A percentile compares a stretch with the other conserved stretches of the same genome.
These are phyloP conservation scores for Cyanoramphus novaezelandiae DNA, from an alignment of 2,113 vertebrate genomes.

Conservation along the genomic window DNA sequence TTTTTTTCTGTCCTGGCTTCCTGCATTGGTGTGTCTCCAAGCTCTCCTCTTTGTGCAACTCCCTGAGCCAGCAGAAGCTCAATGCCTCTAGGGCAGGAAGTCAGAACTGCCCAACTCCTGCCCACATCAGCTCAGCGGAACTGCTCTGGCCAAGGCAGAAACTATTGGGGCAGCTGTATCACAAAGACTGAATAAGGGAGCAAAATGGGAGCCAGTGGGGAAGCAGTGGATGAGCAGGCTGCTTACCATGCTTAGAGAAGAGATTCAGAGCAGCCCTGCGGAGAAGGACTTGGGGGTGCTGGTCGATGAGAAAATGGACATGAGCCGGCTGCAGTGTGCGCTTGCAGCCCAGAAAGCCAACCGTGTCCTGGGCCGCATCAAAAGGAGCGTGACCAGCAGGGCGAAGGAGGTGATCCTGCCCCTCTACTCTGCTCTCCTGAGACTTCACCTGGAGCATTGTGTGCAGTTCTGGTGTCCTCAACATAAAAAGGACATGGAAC, in stretches of 20 bases:
- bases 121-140: neutral
- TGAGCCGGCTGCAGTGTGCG: too few species aligned
- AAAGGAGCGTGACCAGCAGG: too few species aligned
- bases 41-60: neutral
- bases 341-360: too few species aligned
- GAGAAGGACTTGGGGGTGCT: too few species aligned
- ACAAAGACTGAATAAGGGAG: neutral
- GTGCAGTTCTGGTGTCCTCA: too few species aligned
- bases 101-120: slow-evolving; percentile 18
- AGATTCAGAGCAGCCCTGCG: too few species aligned
- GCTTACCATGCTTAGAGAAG: neutral
- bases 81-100: neutral
- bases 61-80: neutral
- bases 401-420: too few species aligned
- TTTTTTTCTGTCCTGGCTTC: slow-evolving; percentile 36
- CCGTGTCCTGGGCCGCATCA: too few species aligned
- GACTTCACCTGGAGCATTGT: too few species aligned
- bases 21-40: slow-evolving; percentile 21
- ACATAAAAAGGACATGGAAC: too few species aligned
- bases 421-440: too few species aligned
- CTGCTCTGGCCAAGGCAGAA: neutral
- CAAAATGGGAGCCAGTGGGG: neutral
- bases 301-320: too few species aligned
- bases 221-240: neutral
- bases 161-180: neutral